phyloP scores from a whole-genome alignment of 2,797 vertebrate species.

The Micromesistius poutassou region DNA sequence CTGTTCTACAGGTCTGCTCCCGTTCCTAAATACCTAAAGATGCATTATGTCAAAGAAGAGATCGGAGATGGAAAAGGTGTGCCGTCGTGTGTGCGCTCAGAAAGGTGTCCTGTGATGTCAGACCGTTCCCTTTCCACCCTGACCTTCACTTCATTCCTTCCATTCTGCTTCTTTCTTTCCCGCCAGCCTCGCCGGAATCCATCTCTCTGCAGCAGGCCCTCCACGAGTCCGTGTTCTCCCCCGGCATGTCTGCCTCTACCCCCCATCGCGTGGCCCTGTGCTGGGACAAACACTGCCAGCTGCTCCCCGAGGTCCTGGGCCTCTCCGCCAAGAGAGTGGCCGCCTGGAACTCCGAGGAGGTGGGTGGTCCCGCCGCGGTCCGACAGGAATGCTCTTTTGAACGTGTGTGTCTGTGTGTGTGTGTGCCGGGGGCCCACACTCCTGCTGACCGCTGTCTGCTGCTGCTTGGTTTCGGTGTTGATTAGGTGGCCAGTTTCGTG shows the following conservation, averaged over 20 bases:
- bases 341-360: slow-evolving; percentile 88
- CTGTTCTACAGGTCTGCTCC: slow-evolving; percentile 69
- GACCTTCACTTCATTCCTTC: neutral
- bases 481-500: slow-evolving; percentile 76
- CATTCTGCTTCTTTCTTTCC: neutral
- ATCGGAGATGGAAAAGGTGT: slow-evolving; percentile 75
- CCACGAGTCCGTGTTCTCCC: slow-evolving; percentile 89
- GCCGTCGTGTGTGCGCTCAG: neutral
- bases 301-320: slow-evolving; percentile 86
- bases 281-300: slow-evolving; percentile 92
- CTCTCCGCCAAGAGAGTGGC: slow-evolving; percentile 86
- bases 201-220: slow-evolving; percentile 86
- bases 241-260: slow-evolving; percentile 76
- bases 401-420: neutral
- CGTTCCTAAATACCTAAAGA: slow-evolving; percentile 80
- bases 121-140: neutral
- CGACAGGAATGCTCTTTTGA: neutral
- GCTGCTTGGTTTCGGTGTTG: slow-evolving; percentile 18
- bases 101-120: neutral
- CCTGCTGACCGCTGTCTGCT: neutral
- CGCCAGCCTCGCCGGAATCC: slow-evolving; percentile 60
- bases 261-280: slow-evolving; percentile 77
- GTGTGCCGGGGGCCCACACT: neutral
- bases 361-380: slow-evolving; percentile 44
- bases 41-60: slow-evolving; percentile 83